These are phyloP conservation scores for Stegostoma tigrinum DNA, from an alignment of 2,113 vertebrate genomes.

Conservation along the genomic window DNA sequence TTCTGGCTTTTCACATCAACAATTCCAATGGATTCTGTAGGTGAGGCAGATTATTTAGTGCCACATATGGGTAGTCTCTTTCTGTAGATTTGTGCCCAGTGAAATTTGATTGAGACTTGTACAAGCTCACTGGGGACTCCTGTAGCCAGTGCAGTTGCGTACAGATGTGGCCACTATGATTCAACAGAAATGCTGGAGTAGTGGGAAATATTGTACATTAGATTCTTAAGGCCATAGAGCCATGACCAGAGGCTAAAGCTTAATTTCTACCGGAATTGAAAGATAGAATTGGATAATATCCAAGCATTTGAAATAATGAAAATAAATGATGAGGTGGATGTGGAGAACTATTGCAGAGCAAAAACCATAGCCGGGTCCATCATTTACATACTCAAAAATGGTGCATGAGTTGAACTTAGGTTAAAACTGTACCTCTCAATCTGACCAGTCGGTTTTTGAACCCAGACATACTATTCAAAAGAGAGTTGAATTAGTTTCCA, in stretches of 20 bases:
- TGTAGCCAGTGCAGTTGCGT: background rate
- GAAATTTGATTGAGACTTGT: background rate
- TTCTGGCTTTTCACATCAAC: background rate
- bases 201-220: background rate
- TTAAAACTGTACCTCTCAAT: background rate
- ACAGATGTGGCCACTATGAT: background rate
- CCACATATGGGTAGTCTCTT: background rate
- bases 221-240: background rate
- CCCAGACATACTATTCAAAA: background rate
- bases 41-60: background rate
- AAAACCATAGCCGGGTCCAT: background rate
- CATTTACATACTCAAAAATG: conserved; percentile 6
- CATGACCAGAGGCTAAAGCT: background rate
- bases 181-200: background rate
- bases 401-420: background rate
- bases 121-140: background rate
- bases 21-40: background rate
- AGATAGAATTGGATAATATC: background rate
- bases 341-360: background rate
- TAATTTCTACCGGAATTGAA: background rate
- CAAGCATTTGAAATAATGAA: background rate
- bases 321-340: background rate
- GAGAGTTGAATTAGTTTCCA: background rate
- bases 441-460: background rate
- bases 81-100: background rate